Evolutionary conservation across 2,113 vertebrate genomes (phyloP).

Genomic region (Rhinolophus sinicus): DNA sequence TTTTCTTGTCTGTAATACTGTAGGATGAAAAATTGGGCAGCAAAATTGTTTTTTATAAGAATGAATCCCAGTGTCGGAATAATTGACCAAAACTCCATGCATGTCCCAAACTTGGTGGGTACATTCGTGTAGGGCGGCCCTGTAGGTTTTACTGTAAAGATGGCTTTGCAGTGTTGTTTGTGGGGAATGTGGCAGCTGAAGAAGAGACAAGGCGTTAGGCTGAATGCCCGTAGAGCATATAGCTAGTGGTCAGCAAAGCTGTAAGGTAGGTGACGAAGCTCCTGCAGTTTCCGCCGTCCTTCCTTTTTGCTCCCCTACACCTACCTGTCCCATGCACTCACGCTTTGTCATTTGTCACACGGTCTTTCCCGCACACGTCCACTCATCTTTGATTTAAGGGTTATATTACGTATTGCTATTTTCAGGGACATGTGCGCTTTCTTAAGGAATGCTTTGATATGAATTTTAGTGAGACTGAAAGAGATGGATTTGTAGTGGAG

Average conservation of each 20-base stretch:
- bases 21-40: not conserved
- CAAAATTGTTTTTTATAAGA: not conserved
- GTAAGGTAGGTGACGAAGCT: not conserved
- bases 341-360: not conserved
- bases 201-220: not conserved
- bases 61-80: not conserved
- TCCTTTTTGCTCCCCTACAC: accelerated
- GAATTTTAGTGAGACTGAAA: not conserved
- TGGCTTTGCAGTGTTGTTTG: not conserved
- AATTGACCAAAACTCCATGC: not conserved
- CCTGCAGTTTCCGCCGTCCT: accelerated
- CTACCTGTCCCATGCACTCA: not conserved
- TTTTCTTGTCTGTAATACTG: not conserved
- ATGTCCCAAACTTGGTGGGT: not conserved
- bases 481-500: not conserved
- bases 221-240: accelerated
- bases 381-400: not conserved
- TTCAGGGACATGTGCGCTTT: not conserved
- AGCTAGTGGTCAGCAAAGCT: not conserved
- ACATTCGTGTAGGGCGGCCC: accelerated
- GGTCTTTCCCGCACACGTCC: not conserved
- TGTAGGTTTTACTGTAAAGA: not conserved
- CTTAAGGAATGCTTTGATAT: not conserved
- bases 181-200: not conserved
- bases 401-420: not conserved